A percentile compares a stretch with the other conserved stretches of the same genome.
These are phyloP conservation scores for Triplophysa tibetana DNA, from an alignment of 2,113 vertebrate species.

Conservation along the genomic window DNA sequence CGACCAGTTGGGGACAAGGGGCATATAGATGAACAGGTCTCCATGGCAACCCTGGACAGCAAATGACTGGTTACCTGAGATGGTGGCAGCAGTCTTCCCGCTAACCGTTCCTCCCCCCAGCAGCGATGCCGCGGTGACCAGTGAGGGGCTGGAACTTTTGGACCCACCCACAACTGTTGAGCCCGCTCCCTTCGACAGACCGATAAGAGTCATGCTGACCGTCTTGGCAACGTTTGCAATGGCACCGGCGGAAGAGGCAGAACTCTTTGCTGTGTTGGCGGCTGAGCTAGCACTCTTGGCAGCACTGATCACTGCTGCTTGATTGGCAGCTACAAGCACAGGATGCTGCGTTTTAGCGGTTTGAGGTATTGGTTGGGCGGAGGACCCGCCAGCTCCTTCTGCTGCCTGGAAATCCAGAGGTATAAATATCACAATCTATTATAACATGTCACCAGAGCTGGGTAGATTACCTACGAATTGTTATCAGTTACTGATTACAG, in stretches of 20 bases:
- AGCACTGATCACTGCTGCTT: constrained; percentile 74
- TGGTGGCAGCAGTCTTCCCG: constrained; percentile 78
- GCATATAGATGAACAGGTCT: background rate
- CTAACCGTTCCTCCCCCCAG: constrained; percentile 71
- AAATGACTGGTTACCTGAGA: constrained; percentile 79
- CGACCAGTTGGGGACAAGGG: background rate
- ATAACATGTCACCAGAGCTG: no score
- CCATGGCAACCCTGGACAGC: background rate
- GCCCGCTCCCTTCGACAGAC: constrained; percentile 68
- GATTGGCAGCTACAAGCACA: constrained; percentile 74
- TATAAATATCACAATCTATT: no score
- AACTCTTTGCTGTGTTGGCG: constrained; percentile 40
- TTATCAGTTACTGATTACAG: no score
- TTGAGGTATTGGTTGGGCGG: constrained; percentile 18
- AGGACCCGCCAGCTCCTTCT: constrained; percentile 41
- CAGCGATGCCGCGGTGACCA: constrained; percentile 78
- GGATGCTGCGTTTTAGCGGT: constrained; percentile 68
- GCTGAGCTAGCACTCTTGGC: constrained; percentile 70
- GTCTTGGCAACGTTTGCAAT: constrained; percentile 65
- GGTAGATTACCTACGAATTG: no score
- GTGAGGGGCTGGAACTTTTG: constrained; percentile 67
- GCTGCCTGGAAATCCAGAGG: constrained; percentile 35
- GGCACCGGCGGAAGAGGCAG: constrained; percentile 42
- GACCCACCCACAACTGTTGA: constrained; percentile 57
- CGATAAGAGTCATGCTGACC: constrained; percentile 67